Percentiles rank a stretch among this genome's conserved stretches.
Conservation (phyloP, 2,888 invertebrate species). For the Prenolepis imparis region DNA sequence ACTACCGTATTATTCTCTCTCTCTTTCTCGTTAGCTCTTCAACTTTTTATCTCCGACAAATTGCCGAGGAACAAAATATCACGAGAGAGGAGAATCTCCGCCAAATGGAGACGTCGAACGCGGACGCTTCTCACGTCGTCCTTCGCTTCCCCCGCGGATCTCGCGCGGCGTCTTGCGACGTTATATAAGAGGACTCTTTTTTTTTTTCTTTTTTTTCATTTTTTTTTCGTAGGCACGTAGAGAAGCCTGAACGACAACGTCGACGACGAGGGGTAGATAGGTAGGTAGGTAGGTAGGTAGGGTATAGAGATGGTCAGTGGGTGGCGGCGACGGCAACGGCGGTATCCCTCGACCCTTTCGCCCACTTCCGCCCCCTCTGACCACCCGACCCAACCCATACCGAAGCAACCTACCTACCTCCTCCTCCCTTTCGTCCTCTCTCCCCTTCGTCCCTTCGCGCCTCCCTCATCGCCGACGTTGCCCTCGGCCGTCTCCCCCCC, state of each 20-base stretch:
- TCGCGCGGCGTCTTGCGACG: constrained; percentile 55
- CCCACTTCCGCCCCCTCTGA: constrained; percentile 70
- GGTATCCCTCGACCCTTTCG: constrained; percentile 75
- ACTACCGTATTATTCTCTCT: neutral
- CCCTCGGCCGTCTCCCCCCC: constrained; percentile 42
- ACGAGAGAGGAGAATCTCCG: neutral
- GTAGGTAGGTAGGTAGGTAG: neutral
- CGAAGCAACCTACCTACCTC: constrained; percentile 48
- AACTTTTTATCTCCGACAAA: constrained; percentile 39
- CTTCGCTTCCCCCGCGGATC: constrained; percentile 1
- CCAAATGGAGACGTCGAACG: neutral
- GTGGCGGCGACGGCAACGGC: constrained; percentile 78
- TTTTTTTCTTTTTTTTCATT: constrained; percentile 65
- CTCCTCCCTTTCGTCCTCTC: constrained; percentile 46
- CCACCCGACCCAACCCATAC: constrained; percentile 67
- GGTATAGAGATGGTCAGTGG: constrained; percentile 79
- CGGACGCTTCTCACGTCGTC: constrained; percentile 16
- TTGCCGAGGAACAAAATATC: constrained; percentile 24
- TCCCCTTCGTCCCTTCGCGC: constrained; percentile 37
- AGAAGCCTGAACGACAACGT: constrained; percentile 63
- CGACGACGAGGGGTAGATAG: constrained; percentile 57
- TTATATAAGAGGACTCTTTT: constrained; percentile 57
- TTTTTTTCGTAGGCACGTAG: constrained; percentile 68
- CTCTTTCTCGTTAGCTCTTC: constrained; percentile 3
- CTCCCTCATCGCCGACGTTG: constrained; percentile 58